Evolutionary conservation across 2,797 vertebrate species (phyloP), one percentile per base, ranked within the genome.

Genomic region (Dryobates pubescens): DNA sequence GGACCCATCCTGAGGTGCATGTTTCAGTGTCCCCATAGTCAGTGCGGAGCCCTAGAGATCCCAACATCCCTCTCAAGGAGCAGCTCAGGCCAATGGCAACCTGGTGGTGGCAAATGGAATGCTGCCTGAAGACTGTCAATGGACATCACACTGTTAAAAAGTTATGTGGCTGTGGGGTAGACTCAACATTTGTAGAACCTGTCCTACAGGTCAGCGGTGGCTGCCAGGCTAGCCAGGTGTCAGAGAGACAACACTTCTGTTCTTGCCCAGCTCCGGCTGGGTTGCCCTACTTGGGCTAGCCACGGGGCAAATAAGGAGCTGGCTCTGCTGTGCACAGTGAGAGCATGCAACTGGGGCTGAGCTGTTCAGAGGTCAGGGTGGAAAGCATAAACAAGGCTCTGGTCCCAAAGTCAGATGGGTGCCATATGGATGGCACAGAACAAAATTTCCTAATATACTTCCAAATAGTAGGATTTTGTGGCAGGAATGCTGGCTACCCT

Each of bases 71-170:
- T 47, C 34, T 17, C 15, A 13, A 7, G 74, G 11, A 36, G 54
- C 32, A 53, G 17, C 54, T 73, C 34, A 69, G 17, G 13, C 22
- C 62, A 72, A 57, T 10, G 73, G 61, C 30, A 61, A 9, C 45
- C 1, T 0, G 1, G 20, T 0, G 1, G 8, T 27, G 36, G 6
- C 18, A 45, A 26, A 82, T 12, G 34, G 10, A 38, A 23, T 34
- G 17, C 19, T 14, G 1, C 26, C 34, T 38, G 58, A 24, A 63
- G 18, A 34, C 29, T 64, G 34, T 9, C n/a, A 23, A 38, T 4
- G 26, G 47, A 7, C 26, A 7, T 0, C 53, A 43, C 7, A 29
- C 8, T 45, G 13, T 27, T n/a, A 30, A 13, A 32, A 32, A 34
- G 38, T 16, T 5, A 19, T 1, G 30, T 57, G 30, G 20, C 73